Conservation (phyloP, 2,113 vertebrate genomes). For the Boleophthalmus pectinirostris region DNA sequence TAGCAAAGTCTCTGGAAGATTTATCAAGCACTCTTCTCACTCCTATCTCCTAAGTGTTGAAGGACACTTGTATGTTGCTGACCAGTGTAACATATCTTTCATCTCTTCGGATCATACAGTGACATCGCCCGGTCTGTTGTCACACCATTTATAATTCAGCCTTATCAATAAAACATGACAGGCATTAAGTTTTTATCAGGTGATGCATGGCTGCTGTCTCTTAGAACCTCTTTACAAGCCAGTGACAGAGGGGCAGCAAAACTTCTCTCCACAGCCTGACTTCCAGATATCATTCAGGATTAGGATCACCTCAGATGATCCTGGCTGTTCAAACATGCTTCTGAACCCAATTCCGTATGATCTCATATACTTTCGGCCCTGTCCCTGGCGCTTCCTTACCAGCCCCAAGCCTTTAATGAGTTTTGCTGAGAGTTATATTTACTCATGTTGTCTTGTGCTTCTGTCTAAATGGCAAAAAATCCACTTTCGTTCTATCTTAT, state of each 20-base stretch:
- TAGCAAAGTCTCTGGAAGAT: slow-evolving; percentile 55
- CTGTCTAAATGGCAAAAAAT: slow-evolving; percentile 54
- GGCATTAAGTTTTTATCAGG: slow-evolving; percentile 71
- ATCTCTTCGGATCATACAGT: slow-evolving; percentile 48
- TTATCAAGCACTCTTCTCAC: slow-evolving; percentile 46
- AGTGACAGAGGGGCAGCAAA: slow-evolving; percentile 52
- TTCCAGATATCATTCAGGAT: slow-evolving; percentile 65
- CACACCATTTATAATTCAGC: slow-evolving; percentile 70
- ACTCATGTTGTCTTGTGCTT: slow-evolving; percentile 58
- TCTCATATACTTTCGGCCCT: slow-evolving; percentile 56
- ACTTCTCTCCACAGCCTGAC: slow-evolving; percentile 57
- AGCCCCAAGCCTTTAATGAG: slow-evolving; percentile 54
- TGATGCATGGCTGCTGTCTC: slow-evolving; percentile 58
- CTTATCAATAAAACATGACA: slow-evolving; percentile 67
- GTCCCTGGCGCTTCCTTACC: slow-evolving; percentile 34
- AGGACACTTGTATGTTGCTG: slow-evolving; percentile 38
- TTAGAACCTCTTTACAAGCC: slow-evolving; percentile 60
- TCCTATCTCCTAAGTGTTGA: slow-evolving; percentile 26
- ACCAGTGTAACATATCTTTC: slow-evolving; percentile 39
- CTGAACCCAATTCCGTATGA: slow-evolving; percentile 60
- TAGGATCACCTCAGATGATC: slow-evolving; percentile 65
- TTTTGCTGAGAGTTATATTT: slow-evolving; percentile 67
- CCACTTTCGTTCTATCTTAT: slow-evolving; percentile 44
- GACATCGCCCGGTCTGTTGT: slow-evolving; percentile 61
- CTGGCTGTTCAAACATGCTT: slow-evolving; percentile 51